Evolutionary conservation across 1,140 invertebrate species (phyloP).

Genomic region (Drosophila oshimai): DNA sequence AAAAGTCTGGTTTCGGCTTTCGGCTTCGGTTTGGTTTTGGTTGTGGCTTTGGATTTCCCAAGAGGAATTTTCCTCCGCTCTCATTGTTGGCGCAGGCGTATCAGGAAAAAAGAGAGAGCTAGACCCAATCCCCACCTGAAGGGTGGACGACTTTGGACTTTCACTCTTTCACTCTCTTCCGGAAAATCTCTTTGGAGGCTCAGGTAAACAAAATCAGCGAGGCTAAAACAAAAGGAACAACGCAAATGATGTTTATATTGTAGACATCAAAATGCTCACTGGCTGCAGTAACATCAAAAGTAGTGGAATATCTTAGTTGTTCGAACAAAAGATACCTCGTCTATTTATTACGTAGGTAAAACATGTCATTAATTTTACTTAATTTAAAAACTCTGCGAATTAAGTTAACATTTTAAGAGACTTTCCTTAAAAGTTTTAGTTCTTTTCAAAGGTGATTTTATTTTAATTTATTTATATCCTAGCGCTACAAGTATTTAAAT

Average conservation of each 20-base stretch:
- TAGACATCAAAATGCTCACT: constrained; percentile 67
- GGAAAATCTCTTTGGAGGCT: constrained; percentile 45
- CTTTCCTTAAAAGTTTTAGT: no score
- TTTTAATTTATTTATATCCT: no score
- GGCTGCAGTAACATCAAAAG: constrained; percentile 17
- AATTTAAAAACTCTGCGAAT: no score
- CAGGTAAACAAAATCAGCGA: constrained; percentile 79
- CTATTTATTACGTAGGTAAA: no score
- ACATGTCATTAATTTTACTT: no score
- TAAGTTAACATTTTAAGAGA: no score
- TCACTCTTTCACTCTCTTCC: constrained; percentile 16
- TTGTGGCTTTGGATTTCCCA: constrained; percentile 22
- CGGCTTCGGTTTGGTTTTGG: neutral
- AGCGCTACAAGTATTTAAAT: no score
- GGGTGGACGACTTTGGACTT: constrained; percentile 40
- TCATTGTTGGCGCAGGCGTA: constrained; percentile 28
- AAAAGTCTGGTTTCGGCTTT: constrained; percentile 22
- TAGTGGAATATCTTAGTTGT: neutral
- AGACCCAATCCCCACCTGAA: constrained; percentile 2
- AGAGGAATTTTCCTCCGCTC: constrained; percentile 9
- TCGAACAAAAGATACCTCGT: neutral
- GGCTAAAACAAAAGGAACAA: constrained; percentile 73
- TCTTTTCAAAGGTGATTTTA: no score
- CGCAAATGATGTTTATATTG: constrained; percentile 78
- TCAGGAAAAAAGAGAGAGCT: constrained; percentile 10